These are phyloP conservation scores for Ovis canadensis DNA, from an alignment of 2,113 vertebrate genomes.

Conservation along the genomic window DNA sequence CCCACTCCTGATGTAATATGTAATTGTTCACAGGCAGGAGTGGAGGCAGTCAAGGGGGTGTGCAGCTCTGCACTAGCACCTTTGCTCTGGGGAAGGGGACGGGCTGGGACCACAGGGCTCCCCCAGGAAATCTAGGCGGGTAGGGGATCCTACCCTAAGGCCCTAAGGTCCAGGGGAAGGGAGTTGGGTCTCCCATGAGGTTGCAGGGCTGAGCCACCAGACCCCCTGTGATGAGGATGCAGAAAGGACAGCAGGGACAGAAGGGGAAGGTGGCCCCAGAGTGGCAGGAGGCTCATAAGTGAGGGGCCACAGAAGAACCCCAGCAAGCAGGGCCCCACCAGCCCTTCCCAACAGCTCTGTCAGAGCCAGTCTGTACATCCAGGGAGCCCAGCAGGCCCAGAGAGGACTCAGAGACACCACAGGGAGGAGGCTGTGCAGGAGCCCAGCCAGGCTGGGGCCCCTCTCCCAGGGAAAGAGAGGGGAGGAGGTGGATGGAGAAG, in stretches of 20 bases:
- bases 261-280: neutral
- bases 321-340: neutral
- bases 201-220: neutral
- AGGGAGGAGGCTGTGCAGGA: neutral
- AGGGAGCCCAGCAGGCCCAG: neutral
- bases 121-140: neutral
- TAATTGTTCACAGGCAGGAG: neutral
- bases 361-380: neutral
- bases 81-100: too few species aligned
- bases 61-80: neutral
- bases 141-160: neutral
- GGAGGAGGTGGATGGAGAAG: neutral
- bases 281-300: neutral
- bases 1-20: neutral
- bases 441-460: neutral
- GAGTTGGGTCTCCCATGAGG: neutral
- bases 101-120: too few species aligned
- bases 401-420: neutral
- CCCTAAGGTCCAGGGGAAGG: neutral
- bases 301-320: neutral
- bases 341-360: neutral
- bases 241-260: neutral
- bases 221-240: neutral
- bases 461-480: neutral
- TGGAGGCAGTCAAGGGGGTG: neutral